A percentile compares a stretch with the other conserved stretches of the same genome.
Conservation (phyloP, 53 echinoderm and acorn worm species). For the Stichopus horrens region DNA sequence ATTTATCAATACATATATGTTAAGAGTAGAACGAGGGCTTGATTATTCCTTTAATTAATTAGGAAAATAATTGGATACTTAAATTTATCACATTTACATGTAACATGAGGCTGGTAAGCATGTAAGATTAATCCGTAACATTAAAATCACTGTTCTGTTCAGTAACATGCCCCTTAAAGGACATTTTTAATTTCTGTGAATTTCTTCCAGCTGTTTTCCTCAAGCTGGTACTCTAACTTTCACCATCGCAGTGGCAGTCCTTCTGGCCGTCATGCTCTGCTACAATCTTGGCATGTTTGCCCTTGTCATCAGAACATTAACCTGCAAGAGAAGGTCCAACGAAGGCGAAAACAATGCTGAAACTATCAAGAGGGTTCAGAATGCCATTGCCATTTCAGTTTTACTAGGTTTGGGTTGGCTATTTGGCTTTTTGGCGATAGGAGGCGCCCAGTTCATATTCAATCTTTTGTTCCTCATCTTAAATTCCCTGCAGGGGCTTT, state of each 20-base stretch:
- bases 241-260: slow-evolving; percentile 32
- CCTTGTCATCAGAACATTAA: slow-evolving; percentile 39
- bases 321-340: not conserved
- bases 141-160: too few species aligned
- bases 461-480: slow-evolving; percentile 75
- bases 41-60: too few species aligned
- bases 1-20: too few species aligned
- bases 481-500: slow-evolving; percentile 79
- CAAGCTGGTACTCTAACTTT: slow-evolving; percentile 25
- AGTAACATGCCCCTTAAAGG: too few species aligned
- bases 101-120: too few species aligned
- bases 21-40: too few species aligned
- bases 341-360: not conserved
- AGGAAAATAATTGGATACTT: too few species aligned
- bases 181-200: too few species aligned
- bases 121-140: too few species aligned
- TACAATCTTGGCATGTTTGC: slow-evolving; percentile 48
- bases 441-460: slow-evolving; percentile 59
- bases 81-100: too few species aligned
- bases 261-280: slow-evolving; percentile 37
- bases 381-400: slow-evolving; percentile 59
- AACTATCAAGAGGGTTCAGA: slow-evolving; percentile 1
- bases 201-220: slow-evolving; percentile 22
- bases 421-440: slow-evolving; percentile 73
- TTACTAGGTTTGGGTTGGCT: slow-evolving; percentile 80